phyloP scores from a whole-genome alignment of 2,888 invertebrate genomes.

The Polydrusus pterygomalis region DNA sequence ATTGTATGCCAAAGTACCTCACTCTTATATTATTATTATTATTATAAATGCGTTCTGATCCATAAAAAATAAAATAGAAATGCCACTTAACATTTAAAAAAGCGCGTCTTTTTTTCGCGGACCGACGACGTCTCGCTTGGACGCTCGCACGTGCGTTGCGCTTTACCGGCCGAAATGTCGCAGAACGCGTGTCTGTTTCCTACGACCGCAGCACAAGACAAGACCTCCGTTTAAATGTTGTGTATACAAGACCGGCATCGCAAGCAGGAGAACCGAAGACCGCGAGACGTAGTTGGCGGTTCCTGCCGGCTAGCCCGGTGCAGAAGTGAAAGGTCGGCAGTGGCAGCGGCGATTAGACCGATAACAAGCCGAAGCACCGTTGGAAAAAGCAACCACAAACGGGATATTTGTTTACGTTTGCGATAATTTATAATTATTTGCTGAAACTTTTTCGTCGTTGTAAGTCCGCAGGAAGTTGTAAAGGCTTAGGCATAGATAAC shows the following conservation, averaged over 20 bases:
- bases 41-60: not conserved
- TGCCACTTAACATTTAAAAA: conserved; percentile 23
- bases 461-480: no score
- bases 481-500: no score
- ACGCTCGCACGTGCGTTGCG: conserved; percentile 23
- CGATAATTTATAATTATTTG: no score
- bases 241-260: conserved; percentile 38
- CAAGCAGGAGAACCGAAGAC: conserved; percentile 36
- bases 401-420: no score
- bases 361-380: conserved; percentile 8
- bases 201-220: conserved; percentile 31
- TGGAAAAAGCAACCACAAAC: not conserved
- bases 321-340: conserved; percentile 41
- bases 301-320: conserved; percentile 36
- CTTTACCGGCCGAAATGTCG: conserved; percentile 27
- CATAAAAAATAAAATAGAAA: conserved; percentile 8
- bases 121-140: conserved; percentile 17
- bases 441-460: no score
- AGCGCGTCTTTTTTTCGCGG: conserved; percentile 1
- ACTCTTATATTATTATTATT: not conserved
- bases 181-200: conserved; percentile 12
- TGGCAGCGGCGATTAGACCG: conserved; percentile 9
- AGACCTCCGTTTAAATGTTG: conserved; percentile 12
- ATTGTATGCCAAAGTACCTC: not conserved
- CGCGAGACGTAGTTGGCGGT: conserved; percentile 39